These are phyloP conservation scores for Drosophila mauritiana DNA, from an alignment of 1,140 invertebrate species.

Conservation along the genomic window DNA sequence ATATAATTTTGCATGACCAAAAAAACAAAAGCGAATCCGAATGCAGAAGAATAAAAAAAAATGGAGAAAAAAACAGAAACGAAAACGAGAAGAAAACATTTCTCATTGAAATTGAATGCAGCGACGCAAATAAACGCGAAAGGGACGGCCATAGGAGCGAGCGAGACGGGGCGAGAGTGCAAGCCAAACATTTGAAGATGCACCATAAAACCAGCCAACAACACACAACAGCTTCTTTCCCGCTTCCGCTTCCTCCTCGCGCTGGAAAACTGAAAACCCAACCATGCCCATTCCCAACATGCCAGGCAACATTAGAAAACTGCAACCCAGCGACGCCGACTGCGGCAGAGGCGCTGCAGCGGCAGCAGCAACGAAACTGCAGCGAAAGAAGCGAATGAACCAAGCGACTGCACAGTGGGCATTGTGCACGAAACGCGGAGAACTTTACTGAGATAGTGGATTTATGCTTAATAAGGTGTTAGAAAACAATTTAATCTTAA, in stretches of 20 bases:
- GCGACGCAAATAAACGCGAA: constrained; percentile 72
- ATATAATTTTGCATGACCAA: constrained; percentile 44
- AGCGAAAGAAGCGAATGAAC: constrained; percentile 73
- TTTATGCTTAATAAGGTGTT: too few relatives aligned
- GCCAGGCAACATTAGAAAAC: constrained; percentile 80
- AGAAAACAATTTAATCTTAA: background rate
- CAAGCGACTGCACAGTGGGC: constrained; percentile 47
- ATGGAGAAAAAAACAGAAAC: constrained; percentile 39
- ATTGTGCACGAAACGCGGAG: background rate
- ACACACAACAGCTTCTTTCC: constrained; percentile 39
- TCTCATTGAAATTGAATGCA: constrained; percentile 73
- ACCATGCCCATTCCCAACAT: constrained; percentile 78
- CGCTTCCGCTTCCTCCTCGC: constrained; percentile 26
- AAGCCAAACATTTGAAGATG: constrained; percentile 80
- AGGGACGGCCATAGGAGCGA: constrained; percentile 11
- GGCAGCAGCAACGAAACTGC: constrained; percentile 42
- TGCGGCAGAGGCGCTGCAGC: constrained; percentile 21
- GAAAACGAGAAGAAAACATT: constrained; percentile 60
- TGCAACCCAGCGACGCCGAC: constrained; percentile 58
- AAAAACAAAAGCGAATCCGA: constrained; percentile 60
- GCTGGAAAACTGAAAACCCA: constrained; percentile 34
- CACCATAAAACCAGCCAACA: constrained; percentile 74
- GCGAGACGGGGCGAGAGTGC: constrained; percentile 28
- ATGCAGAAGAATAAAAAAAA: constrained; percentile 50
- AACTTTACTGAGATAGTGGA: background rate